phyloP scores from a whole-genome alignment of 2,888 invertebrate genomes.

The Chrysolina americana region DNA sequence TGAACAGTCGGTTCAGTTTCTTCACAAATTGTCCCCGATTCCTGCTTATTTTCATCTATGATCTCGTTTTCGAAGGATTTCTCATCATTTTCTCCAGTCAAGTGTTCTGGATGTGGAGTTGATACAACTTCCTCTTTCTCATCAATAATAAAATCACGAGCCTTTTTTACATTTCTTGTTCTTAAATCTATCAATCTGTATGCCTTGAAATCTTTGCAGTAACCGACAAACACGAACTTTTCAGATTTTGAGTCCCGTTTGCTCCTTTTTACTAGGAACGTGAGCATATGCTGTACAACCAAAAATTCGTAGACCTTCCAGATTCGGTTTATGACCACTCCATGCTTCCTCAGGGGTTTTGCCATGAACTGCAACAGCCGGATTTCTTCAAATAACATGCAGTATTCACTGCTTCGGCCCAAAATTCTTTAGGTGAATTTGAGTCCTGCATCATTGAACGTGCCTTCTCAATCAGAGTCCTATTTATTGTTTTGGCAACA shows the following conservation, averaged over 20 bases:
- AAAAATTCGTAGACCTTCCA: slow-evolving; percentile 59
- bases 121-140: no score
- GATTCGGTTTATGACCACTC: slow-evolving; percentile 59
- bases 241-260: slow-evolving; percentile 55
- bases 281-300: slow-evolving; percentile 61
- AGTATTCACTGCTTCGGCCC: slow-evolving; percentile 45
- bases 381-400: slow-evolving; percentile 44
- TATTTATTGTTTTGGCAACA: slow-evolving; percentile 21
- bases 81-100: no score
- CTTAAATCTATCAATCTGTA: slow-evolving; percentile 17
- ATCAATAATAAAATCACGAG: slow-evolving; percentile 27
- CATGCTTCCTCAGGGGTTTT: slow-evolving; percentile 62
- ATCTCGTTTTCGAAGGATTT: no score
- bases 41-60: no score
- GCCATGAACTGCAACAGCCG: slow-evolving; percentile 26
- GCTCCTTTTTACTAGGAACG: slow-evolving; percentile 57
- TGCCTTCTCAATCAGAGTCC: slow-evolving; percentile 48
- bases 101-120: no score
- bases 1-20: no score
- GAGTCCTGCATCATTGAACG: slow-evolving; percentile 42
- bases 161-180: slow-evolving; percentile 4
- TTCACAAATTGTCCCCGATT: no score
- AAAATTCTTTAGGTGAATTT: slow-evolving; percentile 34
- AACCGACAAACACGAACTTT: slow-evolving; percentile 60
- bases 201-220: slow-evolving; percentile 41